Conservation (phyloP, 2,113 vertebrate species). For the Oncorhynchus nerka region DNA sequence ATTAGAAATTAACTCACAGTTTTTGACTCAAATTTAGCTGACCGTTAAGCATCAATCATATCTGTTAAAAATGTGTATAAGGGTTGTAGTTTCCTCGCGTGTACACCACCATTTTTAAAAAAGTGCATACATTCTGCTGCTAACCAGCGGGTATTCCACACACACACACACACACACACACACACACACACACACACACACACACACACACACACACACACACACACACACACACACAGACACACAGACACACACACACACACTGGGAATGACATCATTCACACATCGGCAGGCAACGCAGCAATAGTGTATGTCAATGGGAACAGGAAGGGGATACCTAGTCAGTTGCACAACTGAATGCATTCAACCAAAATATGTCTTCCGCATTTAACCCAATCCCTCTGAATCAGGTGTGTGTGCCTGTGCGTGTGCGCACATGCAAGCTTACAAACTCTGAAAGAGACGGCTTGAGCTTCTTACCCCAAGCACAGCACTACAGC, state of each 20-base stretch:
- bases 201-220: conserved; percentile 1
- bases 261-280: conserved; percentile 26
- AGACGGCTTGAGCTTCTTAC: conserved; percentile 14
- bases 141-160: background rate
- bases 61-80: background rate
- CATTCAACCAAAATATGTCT: too few species aligned
- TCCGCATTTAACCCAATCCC: too few species aligned
- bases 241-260: background rate
- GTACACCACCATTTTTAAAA: background rate
- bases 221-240: background rate
- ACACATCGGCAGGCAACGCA: conserved; percentile 28
- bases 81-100: background rate
- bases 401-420: background rate
- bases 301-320: background rate
- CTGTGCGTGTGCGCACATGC: background rate
- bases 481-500: conserved; percentile 27
- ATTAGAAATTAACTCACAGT: too few species aligned
- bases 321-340: background rate
- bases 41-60: too few species aligned
- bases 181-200: background rate
- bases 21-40: too few species aligned
- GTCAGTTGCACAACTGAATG: too few species aligned
- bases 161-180: conserved; percentile 5
- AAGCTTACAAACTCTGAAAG: background rate
- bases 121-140: background rate